Evolutionary conservation across 2,888 invertebrate genomes (phyloP), one percentile per base, ranked within the genome.

Genomic region (Drosophila neoperkinsi): DNA sequence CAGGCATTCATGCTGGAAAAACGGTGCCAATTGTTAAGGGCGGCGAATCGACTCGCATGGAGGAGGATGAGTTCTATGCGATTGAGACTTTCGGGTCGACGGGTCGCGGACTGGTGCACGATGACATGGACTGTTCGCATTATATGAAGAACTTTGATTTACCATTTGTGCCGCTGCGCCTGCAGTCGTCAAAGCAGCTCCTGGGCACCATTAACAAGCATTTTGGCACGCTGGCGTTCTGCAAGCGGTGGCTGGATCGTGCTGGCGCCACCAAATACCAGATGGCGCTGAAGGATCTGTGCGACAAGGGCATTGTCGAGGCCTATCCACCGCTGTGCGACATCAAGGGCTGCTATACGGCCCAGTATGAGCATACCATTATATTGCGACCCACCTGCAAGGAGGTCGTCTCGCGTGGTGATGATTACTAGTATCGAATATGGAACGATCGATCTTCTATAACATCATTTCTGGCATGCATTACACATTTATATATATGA

Each of bases 61-160:
- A 99, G 94, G 99, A 99, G 93, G 98, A 98, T 92, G 99, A 99
- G 94, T 98, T 99, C 93, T 99, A 99, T 94, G 99, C 99, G 1
- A 99, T 99, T 85, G 99, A 99, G 94, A 99, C 99, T 0, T 99
- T 99, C 93, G 99, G 99, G 50, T 99, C 99, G 10, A 99, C 99
- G 1, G 99, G 99, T 3, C 95, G 96, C 61, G 98, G 97, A 0
- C 94, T 96, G 71, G 99, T 99, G 3, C 99, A 99, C 92, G 99
- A 99, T 92, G 99, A 99, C 92, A 98, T 99, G 97, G 99, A 99
- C 92, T 98, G 98, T 89, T 99, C 99, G 21, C 99, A 99, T 94
- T 99, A 99, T 93, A 99, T 99, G 99, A 99, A 99, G 94, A 98
- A 99, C 93, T 99, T 97, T 92, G 99, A 99, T 90, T 96, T 96